A percentile compares a stretch with the other conserved stretches of the same genome.
phyloP scores from a whole-genome alignment of 2,888 invertebrate genomes.

The Globia sparganii region DNA sequence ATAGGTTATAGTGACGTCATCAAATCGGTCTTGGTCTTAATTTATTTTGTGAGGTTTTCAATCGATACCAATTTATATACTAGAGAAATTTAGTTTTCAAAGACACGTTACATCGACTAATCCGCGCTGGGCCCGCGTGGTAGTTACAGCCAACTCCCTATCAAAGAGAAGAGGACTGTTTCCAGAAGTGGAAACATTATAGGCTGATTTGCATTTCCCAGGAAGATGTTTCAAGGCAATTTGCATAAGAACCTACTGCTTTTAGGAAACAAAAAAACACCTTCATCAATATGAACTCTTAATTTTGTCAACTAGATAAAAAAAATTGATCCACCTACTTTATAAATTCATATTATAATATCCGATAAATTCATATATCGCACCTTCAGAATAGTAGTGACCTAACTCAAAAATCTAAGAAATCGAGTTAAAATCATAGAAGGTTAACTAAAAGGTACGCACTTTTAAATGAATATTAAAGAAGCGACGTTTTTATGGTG shows the following conservation, averaged over 20 bases:
- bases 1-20: conserved; percentile 41
- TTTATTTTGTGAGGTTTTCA: not conserved
- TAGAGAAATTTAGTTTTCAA: not conserved
- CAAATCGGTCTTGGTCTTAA: conserved; percentile 13
- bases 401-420: no score
- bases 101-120: not conserved
- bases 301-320: not conserved
- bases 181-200: no score
- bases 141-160: not conserved
- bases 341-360: not conserved
- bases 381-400: no score
- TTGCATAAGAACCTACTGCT: not conserved
- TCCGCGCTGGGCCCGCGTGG: not conserved
- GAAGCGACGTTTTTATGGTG: no score
- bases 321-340: not conserved
- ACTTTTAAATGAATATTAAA: no score
- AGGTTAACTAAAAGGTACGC: no score
- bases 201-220: no score
- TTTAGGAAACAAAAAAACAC: not conserved
- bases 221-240: not conserved
- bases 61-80: not conserved
- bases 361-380: not conserved
- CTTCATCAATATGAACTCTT: not conserved
- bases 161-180: no score
- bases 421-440: no score